These are phyloP conservation scores for Lepidochrysops patricia DNA, from an alignment of 2,888 invertebrate genomes.

Conservation along the genomic window DNA sequence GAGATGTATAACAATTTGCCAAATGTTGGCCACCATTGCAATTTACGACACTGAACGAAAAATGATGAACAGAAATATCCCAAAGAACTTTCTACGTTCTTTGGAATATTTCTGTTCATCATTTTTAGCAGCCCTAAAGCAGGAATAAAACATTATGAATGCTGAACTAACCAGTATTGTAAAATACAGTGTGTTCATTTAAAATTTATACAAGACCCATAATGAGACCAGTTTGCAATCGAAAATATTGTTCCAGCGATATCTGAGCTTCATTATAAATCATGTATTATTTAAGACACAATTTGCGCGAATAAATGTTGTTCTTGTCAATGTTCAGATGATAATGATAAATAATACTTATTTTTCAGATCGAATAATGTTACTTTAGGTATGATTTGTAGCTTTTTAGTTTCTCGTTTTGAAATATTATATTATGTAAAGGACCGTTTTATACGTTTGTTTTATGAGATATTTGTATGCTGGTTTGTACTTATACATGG, in stretches of 20 bases:
- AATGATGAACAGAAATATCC: neutral
- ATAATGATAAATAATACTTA: constrained; percentile 44
- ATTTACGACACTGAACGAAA: no score
- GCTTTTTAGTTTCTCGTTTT: neutral
- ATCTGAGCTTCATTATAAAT: constrained; percentile 19
- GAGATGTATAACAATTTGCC: no score
- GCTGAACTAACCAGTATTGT: neutral
- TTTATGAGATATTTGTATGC: neutral
- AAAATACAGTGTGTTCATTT: neutral
- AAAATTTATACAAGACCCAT: neutral
- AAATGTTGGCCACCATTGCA: no score
- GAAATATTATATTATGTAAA: neutral
- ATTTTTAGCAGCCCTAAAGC: neutral
- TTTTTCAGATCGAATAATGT: constrained; percentile 1
- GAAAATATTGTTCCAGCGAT: neutral
- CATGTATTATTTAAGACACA: constrained; percentile 34
- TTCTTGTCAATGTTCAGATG: constrained; percentile 30
- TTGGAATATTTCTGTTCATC: neutral
- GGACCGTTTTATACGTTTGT: neutral
- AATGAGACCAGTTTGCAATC: constrained; percentile 10
- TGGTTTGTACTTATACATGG: no score
- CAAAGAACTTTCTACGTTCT: no score
- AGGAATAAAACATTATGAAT: neutral
- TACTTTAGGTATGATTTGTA: neutral
- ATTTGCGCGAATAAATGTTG: constrained; percentile 37